Evolutionary conservation across 2,888 invertebrate genomes (phyloP).

Genomic region (Hermaeophaga mercurialis): DNA sequence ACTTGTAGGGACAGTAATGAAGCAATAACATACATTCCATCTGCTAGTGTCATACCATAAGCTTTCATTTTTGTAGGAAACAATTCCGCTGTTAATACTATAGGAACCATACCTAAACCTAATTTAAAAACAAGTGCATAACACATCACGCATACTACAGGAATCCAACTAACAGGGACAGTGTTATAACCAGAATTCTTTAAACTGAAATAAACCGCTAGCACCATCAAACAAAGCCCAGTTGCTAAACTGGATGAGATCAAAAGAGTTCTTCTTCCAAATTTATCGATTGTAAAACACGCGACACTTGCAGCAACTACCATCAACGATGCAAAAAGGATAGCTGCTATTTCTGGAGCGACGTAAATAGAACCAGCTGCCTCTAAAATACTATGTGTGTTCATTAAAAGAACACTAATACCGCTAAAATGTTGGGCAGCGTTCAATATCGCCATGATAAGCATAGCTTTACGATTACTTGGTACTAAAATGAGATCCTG

Average conservation of each 20-base stretch:
- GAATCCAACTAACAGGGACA: conserved; percentile 44
- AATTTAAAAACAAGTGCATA: conserved; percentile 52
- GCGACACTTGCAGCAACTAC: conserved; percentile 50
- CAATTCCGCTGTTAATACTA: conserved; percentile 55
- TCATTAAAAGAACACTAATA: conserved; percentile 56
- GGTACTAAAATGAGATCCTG: conserved; percentile 51
- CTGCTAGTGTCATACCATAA: conserved; percentile 55
- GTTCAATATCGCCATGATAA: conserved; percentile 54
- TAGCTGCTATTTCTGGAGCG: conserved; percentile 47
- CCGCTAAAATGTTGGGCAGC: conserved; percentile 55
- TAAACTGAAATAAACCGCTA: conserved; percentile 53
- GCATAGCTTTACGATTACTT: conserved; percentile 53
- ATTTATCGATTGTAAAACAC: conserved; percentile 51
- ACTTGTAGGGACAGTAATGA: conserved; percentile 51
- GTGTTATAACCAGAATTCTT: conserved; percentile 47
- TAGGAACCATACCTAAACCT: conserved; percentile 55
- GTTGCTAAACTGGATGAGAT: conserved; percentile 50
- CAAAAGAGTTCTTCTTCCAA: conserved; percentile 52
- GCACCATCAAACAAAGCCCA: conserved; percentile 48
- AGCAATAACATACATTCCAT: conserved; percentile 52
- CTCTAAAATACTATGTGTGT: conserved; percentile 52
- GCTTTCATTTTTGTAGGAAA: conserved; percentile 56
- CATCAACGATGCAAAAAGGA: conserved; percentile 54
- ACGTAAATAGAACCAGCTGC: conserved; percentile 52
- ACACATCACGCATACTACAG: conserved; percentile 41